Evolutionary conservation across 2,797 vertebrate genomes (phyloP).

Genomic region (Schizopygopsis pylzovi): DNA sequence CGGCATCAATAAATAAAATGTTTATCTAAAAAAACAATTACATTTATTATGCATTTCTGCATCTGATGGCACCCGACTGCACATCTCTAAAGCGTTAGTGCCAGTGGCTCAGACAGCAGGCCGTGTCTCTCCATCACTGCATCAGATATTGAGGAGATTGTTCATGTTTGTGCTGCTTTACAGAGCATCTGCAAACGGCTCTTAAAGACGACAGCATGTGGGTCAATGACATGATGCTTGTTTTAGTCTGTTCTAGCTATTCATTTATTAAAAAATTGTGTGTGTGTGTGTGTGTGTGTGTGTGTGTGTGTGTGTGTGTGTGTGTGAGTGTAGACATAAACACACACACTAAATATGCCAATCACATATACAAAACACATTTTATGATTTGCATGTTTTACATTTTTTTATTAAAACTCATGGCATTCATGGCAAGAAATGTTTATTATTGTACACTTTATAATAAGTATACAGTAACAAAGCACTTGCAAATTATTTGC

Average conservation of each 20-base stretch:
- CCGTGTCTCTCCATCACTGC: neutral
- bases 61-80: constrained; percentile 31
- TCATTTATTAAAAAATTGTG: neutral
- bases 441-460: neutral
- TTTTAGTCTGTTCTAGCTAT: neutral
- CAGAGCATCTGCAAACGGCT: neutral
- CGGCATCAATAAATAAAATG: constrained; percentile 50
- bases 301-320: no score
- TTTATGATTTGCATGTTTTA: neutral
- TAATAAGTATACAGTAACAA: neutral
- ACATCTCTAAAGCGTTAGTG: constrained; percentile 1
- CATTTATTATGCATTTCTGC: constrained; percentile 47
- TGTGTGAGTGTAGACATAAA: neutral
- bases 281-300: neutral
- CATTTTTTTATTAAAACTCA: neutral
- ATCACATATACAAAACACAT: neutral
- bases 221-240: neutral
- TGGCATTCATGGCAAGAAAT: neutral
- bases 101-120: neutral
- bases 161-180: neutral
- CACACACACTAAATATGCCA: neutral
- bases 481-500: neutral
- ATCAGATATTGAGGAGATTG: neutral
- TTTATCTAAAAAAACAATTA: constrained; percentile 49
- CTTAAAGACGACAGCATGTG: neutral